phyloP scores from a whole-genome alignment of 2,888 invertebrate genomes.

The Eupithecia insigniata region DNA sequence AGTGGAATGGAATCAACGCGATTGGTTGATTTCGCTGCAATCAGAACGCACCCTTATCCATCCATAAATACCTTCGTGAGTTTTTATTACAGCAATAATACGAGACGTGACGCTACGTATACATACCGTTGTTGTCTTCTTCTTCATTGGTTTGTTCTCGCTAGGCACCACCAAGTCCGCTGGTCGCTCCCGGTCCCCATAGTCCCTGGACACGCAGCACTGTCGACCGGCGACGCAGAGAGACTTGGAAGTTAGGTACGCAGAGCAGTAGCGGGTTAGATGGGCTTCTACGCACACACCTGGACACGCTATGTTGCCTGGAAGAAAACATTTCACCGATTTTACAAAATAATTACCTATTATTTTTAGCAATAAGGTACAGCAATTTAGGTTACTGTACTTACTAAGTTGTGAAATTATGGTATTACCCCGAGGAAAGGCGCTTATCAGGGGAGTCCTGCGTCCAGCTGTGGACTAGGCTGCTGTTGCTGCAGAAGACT shows the following conservation, averaged over 20 bases:
- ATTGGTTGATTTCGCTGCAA: too few species aligned
- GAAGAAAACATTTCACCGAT: not conserved
- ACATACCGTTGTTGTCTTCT: slow-evolving; percentile 63
- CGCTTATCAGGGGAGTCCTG: too few species aligned
- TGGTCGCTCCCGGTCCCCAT: slow-evolving; percentile 88
- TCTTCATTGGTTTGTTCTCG: slow-evolving; percentile 75
- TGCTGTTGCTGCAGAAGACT: too few species aligned
- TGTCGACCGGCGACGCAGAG: slow-evolving; percentile 90
- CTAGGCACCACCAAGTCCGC: slow-evolving; percentile 89
- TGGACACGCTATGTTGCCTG: slow-evolving; percentile 86
- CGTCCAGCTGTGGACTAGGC: too few species aligned
- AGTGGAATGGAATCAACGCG: too few species aligned
- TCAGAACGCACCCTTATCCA: too few species aligned
- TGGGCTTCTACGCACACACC: slow-evolving; percentile 93
- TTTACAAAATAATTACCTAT: not conserved
- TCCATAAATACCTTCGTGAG: too few species aligned
- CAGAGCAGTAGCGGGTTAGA: slow-evolving; percentile 94
- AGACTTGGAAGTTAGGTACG: slow-evolving; percentile 88
- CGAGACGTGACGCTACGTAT: not conserved
- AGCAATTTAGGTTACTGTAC: too few species aligned
- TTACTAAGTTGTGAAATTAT: too few species aligned
- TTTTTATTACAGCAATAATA: too few species aligned
- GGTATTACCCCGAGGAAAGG: too few species aligned
- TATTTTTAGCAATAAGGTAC: not conserved
- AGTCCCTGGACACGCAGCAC: slow-evolving; percentile 93